Base-by-base conservation (phyloP, 2,888 invertebrate species). In the Gastracanthus pulcherrimus region DNA sequence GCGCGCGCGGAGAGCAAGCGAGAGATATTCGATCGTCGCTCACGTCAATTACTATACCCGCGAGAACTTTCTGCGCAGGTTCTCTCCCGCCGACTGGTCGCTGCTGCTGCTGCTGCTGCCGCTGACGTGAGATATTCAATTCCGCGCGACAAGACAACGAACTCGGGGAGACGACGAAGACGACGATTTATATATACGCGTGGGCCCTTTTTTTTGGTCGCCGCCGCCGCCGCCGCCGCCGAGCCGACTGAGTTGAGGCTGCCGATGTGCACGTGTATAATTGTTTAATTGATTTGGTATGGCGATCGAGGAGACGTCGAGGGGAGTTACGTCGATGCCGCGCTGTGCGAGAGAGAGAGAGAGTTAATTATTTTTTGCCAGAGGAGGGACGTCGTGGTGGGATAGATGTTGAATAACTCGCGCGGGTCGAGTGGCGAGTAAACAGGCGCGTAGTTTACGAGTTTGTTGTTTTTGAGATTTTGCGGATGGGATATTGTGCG, bases 1-100 rank as follows among this genome's bases (percentile, higher is more conserved):
- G 38, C 34, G 74, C n/a, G n/a, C n/a, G n/a, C n/a, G n/a, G n/a
- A n/a, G n/a, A 75, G 74, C 41, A 36, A 31, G 58, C 41, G 29
- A 41, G 60, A 69, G 71, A 78, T 81, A 83, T 82, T 81, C 71
- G 69, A 76, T 81, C 77, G 76, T 80, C 83, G 72, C 79, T 76
- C 83, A 82, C 83, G 83, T 83, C 81, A 81, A 83, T 83, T 83
- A 83, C 80, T 76, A 79, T 48, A 60, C 41, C n/a, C 41, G 45
- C 51, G 76, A 62, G 31, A 64, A 70, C 13, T 77, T 76, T 60
- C 31, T 29, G 69, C 58, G n/a, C 34, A n/a, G 62, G 29, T 29
- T 13, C 16, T 31, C 41, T 38, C 45, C 45, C 13, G 16, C 9
- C 4, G 16, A 11, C 55, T 41, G 7, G 41, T 60, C 31, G 60